Evolutionary conservation across 2,797 vertebrate species (phyloP), one percentile per base, ranked within the genome.

Genomic region (Rhodeus uyekii): DNA sequence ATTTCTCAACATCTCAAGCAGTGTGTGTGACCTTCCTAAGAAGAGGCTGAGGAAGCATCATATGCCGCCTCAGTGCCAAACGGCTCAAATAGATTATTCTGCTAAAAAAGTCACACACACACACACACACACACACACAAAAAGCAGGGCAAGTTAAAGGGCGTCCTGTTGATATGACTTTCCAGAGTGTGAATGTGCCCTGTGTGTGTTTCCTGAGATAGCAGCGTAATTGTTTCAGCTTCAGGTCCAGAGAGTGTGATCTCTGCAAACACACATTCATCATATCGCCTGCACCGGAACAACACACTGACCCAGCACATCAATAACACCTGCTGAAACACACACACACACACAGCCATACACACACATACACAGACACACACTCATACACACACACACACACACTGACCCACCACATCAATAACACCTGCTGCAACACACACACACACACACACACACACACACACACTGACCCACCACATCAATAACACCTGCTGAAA

Each of bases 231-330:
- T 77, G 60, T 65, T 64, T 65, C 42, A 38, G 76, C 63, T 78
- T 38, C 29, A 78, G 61, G 61, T 65, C 44, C 32, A 53, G 63
- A 67, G 34, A 50, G 34, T 53, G 61, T 78, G 44, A 39, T 46
- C 32, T 53, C 16, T 29, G 63, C 63, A 68, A 68, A 68, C 76
- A 78, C 38, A 78, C 76, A 78, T 68, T 68, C 36, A 68, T 78
- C 76, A 78, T 42, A 50, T 55, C 22, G 13, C 71, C 46, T 22
- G 36, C 42, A 19, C 12, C 12, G 5, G 9, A 18, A 64, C 61
- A 78, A 38, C 61, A 78, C 61, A 77, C 4, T 64, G 42, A 77
- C 39, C 27, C 3, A 32, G 13, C 22, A 24, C 60, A 77, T 77
- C 60, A 48, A 77, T 64, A 48, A 39, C 8, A 4, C 67, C 67